Evolutionary conservation across 2,888 invertebrate genomes (phyloP), one percentile per base, ranked within the genome.

Genomic region (Stegophylla sp.): DNA sequence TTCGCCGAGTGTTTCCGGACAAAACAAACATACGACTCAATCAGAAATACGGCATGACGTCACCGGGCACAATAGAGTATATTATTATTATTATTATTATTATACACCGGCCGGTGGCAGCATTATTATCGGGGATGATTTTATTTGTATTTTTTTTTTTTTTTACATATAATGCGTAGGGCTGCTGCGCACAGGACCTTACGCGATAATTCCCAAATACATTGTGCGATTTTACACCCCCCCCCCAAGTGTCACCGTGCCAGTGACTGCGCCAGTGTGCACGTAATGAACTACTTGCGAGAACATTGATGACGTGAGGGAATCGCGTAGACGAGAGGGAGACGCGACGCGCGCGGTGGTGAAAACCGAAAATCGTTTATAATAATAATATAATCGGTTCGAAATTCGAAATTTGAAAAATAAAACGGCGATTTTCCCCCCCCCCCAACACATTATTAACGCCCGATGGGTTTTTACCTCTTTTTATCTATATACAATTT

Each of bases 11-110:
- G 66, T 56, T 26, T 23, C 56, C n/a, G 34, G 34, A 23, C 59
- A 79, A 79, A 79, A 69, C 79, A 79, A 79, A 79, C 71, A 79
- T 48, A 79, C 69, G 61, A 79, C 69, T 79, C 79, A 71, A 79
- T 79, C 79, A 61, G 79, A 69, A 77, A 69, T 77, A 61, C 79
- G 12, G 48, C 61, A 71, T 79, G 69, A 79, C 79, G 79, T 71
- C 61, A 71, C 20, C 69, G 15, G n/a, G n/a, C 41, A 79, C 79
- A 69, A 79, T 53, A 63, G 63, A 61, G 17, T 66, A 71, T 77
- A 53, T 56, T 76, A 51, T 34, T 63, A 48, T 2, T n/a, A n/a
- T n/a, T n/a, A n/a, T n/a, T n/a, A n/a, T n/a, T n/a, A n/a, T n/a
- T n/a, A n/a, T n/a, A n/a, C n/a, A n/a, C n/a, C n/a, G n/a, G n/a